phyloP scores from a whole-genome alignment of 2,888 invertebrate species.

The Chymomyza fuscimana region DNA sequence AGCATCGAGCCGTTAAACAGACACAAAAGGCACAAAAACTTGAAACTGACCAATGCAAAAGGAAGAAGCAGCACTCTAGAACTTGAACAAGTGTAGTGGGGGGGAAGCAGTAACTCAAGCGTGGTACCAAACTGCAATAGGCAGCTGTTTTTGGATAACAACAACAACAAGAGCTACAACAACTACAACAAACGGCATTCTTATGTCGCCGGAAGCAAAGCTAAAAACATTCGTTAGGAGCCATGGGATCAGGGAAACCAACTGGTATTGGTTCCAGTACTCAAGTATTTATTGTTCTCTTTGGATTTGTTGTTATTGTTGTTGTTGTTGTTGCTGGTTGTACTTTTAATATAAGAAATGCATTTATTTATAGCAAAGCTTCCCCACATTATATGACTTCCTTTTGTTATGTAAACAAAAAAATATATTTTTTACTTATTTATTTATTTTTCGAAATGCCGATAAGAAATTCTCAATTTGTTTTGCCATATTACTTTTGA shows the following conservation, averaged over 20 bases:
- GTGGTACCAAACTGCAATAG: constrained; percentile 71
- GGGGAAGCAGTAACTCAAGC: constrained; percentile 60
- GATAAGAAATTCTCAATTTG: background rate
- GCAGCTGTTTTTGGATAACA: constrained; percentile 62
- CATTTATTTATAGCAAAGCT: constrained; percentile 65
- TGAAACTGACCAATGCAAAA: constrained; percentile 15
- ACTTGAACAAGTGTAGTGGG: constrained; percentile 29
- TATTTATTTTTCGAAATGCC: constrained; percentile 39
- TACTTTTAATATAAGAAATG: constrained; percentile 48
- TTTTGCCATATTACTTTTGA: background rate
- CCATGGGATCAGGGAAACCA: background rate
- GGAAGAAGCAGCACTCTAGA: constrained; percentile 1
- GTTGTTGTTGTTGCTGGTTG: constrained; percentile 26
- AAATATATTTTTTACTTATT: constrained; percentile 39
- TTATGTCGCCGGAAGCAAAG: constrained; percentile 71
- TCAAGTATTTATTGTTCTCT: background rate
- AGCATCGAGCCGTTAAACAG: background rate
- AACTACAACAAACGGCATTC: constrained; percentile 62
- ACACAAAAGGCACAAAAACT: constrained; percentile 18
- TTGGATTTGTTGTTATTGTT: constrained; percentile 24
- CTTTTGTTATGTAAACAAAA: constrained; percentile 35
- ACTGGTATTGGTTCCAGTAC: background rate
- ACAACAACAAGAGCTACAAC: constrained; percentile 31
- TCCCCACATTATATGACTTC: background rate
- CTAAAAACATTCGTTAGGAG: constrained; percentile 63